Base-by-base conservation (phyloP, 2,797 vertebrate species). In the Sebastes hubbsi region DNA sequence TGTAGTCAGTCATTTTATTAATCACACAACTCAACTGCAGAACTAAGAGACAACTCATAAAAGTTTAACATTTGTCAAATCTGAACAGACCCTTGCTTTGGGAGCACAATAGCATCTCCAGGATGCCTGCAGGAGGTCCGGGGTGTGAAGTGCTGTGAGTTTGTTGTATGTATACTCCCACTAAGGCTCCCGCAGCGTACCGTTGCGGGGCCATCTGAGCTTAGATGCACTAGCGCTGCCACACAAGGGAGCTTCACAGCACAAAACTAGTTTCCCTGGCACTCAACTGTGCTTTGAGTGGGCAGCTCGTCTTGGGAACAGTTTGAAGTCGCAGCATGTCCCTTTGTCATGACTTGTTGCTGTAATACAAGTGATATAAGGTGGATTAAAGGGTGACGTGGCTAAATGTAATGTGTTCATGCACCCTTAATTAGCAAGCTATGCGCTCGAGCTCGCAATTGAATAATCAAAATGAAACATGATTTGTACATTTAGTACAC, bases 161-260 rank as follows among this genome's bases (percentile, higher is more conserved):
- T 86, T 75, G 69, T 83, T 90, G 71, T 88, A 90, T 79, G 87
- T 85, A 78, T 80, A 87, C 91, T 85, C 93, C 92, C 90, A 92
- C 92, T 56, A 78, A 75, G 78, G 67, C 85, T 82, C 93, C 93
- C 78, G 89, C 82, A 25, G 92, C 25, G 89, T 77, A 85, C 76
- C 84, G 76, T 86, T 68, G 78, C 63, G 16, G 72, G 82, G 86
- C 93, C 94, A 94, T 95, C 93, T 95, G 93, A 95, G 93, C 92
- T 86, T 78, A 77, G 77, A 89, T 20, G 68, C 83, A 78, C 77
- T 75, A 89, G 59, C 42, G 25, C 85, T 80, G 75, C 84, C 80
- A 83, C 86, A 91, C 91, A 92, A 93, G 91, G 74, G 78, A 88
- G 87, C 86, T 76, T 89, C 90, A 92, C 85, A 90, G 80, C 67